Evolutionary conservation across 2,888 invertebrate species (phyloP), one percentile per base, ranked within the genome.

Genomic region (Bibio marci): DNA sequence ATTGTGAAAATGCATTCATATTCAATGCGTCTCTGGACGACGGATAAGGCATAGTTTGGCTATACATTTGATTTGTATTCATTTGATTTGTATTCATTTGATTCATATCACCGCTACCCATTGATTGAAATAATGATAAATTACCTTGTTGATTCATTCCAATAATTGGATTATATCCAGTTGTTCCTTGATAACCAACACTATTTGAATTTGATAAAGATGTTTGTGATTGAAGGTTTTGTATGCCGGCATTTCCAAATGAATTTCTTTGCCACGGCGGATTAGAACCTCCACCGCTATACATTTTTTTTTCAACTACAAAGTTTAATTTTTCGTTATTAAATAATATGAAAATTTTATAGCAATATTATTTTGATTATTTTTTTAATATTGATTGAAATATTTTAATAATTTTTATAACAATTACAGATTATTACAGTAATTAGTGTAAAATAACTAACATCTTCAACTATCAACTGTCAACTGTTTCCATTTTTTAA

Each of bases 21-120:
- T 82, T 83, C 50, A 83, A 63, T 13, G 76, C 75, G 13, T 76
- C 75, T 50, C 82, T 69, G n/a, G 81, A 78, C 40, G 80, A 75
- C 1, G 87, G 86, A 58, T 87, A 88, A 14, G 80, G 76, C 4
- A 87, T 81, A 6, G 75, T 77, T 57, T 79, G 77, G 15, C 76
- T 74, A n/a, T n/a, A n/a, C n/a, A n/a, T n/a, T n/a, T 75, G 50
- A 82, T n/a, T n/a, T n/a, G n/a, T n/a, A n/a, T n/a, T n/a, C n/a
- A n/a, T n/a, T n/a, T n/a, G n/a, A 50, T 81, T 79, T 40, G 80
- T 75, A 1, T 87, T 86, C 58, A 87, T 87, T 14, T 80, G 76
- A 4, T 87, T 81, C 5, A 75, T 77, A 57, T 79, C 77, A 52
- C 58, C 62, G 30, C 54, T 61, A 40, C 53, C 58, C 57, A 43